Percentiles rank a stretch among this genome's conserved stretches.
These are phyloP conservation scores for Syrrhaptes paradoxus DNA, from an alignment of 2,113 vertebrate genomes.

Conservation along the genomic window DNA sequence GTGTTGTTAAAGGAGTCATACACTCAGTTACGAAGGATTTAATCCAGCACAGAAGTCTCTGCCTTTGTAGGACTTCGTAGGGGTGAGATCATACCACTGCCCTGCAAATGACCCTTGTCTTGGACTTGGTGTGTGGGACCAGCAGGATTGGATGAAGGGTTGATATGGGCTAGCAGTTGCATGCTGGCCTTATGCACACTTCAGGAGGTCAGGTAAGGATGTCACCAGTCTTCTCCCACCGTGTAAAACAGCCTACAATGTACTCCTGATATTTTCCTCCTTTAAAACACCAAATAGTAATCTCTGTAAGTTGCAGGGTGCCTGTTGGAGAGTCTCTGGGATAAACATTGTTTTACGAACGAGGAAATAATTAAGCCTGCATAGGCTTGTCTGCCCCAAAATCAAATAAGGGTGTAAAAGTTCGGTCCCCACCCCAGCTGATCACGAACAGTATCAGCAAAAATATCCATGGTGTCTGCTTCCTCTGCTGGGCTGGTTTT, in stretches of 20 bases:
- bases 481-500: neutral
- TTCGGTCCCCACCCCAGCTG: neutral
- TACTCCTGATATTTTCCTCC: neutral
- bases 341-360: neutral
- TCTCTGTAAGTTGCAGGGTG: fast-evolving
- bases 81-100: neutral
- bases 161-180: neutral
- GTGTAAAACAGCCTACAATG: neutral
- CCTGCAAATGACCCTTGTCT: neutral
- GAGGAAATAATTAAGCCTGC: neutral
- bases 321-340: neutral
- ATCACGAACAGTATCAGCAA: neutral
- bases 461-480: neutral
- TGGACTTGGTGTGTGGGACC: neutral
- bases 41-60: neutral
- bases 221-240: neutral
- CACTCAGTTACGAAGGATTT: neutral
- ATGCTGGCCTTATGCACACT: neutral
- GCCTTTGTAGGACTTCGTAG: neutral
- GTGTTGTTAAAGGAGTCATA: neutral
- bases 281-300: neutral
- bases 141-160: neutral
- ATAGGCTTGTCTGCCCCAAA: neutral
- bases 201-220: neutral
- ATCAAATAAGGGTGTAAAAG: neutral